Evolutionary conservation across 2,797 vertebrate genomes (phyloP), one percentile per base, ranked within the genome.

Genomic region (Enteromius unitaeniatus): DNA sequence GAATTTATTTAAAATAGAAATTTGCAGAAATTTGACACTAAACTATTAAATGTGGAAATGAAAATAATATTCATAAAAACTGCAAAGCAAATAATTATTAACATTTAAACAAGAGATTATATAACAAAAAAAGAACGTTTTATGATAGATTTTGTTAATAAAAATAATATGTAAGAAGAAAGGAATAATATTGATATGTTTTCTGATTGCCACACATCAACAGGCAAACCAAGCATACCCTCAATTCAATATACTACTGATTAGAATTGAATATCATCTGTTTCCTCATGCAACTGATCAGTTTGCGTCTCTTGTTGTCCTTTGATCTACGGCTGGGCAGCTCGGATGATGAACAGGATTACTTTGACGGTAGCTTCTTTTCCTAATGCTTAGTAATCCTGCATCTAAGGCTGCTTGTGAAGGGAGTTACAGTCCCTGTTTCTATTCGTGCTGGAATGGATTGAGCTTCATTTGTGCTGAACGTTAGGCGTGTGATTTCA

Each of bases 321-420:
- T 78, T n/a, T 78, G 81, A 77, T 81, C 26, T 92, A 89, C 92
- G 92, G 91, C 92, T 92, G 91, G 90, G 81, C 76, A 19, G 83
- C 90, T 90, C 90, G 89, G 89, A 87, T 86, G 89, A 79, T 83
- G 88, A 79, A 82, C 75, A 75, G 93, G 93, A 94, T 94, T 93
- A 96, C 92, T 69, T 70, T 88, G 92, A 91, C 79, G 84, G 90
- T 91, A 92, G 93, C 93, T 94, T 92, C 89, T 95, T 92, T 91
- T 91, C 84, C 91, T 96, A 94, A 92, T 93, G 92, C 91, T 91
- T 93, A 34, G 72, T 93, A 95, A 96, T 95, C 91, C 92, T 87
- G 84, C 90, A 86, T 88, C 88, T 87, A 89, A 17, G 49, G 72
- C 88, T 89, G 83, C 84, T 34, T 17, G 40, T 89, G 88, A 91